Conservation (phyloP, 1,140 invertebrate genomes). For the Lerema accius region DNA sequence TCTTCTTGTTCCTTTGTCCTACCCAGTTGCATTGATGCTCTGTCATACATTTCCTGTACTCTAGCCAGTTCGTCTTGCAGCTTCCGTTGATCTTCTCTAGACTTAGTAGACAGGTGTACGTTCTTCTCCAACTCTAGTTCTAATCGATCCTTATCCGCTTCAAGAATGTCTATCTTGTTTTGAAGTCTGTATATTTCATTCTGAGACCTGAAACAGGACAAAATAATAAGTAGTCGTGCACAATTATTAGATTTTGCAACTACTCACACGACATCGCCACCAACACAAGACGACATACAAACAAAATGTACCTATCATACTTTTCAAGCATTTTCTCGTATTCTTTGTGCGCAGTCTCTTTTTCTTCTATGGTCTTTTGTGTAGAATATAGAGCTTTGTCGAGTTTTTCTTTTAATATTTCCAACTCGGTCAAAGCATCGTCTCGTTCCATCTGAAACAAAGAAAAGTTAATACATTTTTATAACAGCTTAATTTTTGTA, state of each 20-base stretch:
- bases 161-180: conserved; percentile 92
- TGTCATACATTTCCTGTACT: conserved; percentile 93
- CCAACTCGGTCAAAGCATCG: conserved; percentile 91
- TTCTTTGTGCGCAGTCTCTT: conserved; percentile 93
- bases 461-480: not conserved
- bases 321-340: conserved; percentile 96
- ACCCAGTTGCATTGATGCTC: conserved; percentile 91
- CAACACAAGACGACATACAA: conserved; percentile 73
- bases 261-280: conserved; percentile 49
- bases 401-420: conserved; percentile 94
- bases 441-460: conserved; percentile 91
- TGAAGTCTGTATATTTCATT: conserved; percentile 94
- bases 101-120: conserved; percentile 89
- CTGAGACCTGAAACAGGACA: conserved; percentile 86
- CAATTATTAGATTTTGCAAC: conserved; percentile 22
- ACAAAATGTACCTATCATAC: conserved; percentile 91
- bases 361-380: conserved; percentile 93
- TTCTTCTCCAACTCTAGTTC: conserved; percentile 94
- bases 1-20: conserved; percentile 95
- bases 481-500: too few relatives aligned
- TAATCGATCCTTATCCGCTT: conserved; percentile 93
- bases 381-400: conserved; percentile 92
- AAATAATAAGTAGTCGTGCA: conserved; percentile 9
- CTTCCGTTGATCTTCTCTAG: conserved; percentile 93
- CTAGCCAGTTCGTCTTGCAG: conserved; percentile 92